These are phyloP conservation scores for Miltochrista miniata DNA, from an alignment of 2,888 invertebrate genomes.

Conservation along the genomic window DNA sequence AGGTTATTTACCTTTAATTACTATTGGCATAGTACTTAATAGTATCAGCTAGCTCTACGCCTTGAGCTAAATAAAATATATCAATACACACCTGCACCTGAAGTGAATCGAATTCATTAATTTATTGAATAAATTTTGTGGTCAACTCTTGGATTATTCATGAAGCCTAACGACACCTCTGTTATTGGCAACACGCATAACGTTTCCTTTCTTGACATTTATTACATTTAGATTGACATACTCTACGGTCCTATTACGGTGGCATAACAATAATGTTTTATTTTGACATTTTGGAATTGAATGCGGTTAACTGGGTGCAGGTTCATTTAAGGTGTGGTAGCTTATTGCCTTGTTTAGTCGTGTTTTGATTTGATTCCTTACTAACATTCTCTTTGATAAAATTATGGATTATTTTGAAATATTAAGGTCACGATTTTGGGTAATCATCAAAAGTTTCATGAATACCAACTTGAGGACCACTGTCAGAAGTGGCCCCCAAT, in stretches of 20 bases:
- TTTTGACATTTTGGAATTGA: conserved; percentile 36
- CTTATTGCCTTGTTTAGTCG: conserved; percentile 10
- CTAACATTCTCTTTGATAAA: background rate
- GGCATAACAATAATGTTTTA: conserved; percentile 36
- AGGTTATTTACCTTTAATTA: conserved; percentile 17
- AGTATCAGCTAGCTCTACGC: conserved; percentile 19
- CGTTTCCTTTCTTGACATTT: conserved; percentile 37
- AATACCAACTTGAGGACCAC: no score
- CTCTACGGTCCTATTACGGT: conserved; percentile 21
- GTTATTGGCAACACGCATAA: conserved; percentile 29
- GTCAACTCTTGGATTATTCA: conserved; percentile 32
- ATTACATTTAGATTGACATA: conserved; percentile 27
- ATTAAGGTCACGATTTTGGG: no score
- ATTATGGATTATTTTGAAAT: background rate
- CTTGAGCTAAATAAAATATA: conserved; percentile 10
- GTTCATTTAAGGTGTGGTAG: conserved; percentile 16
- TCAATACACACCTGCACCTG: conserved; percentile 28
- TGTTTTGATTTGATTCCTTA: conserved; percentile 4
- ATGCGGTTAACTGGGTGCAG: conserved; percentile 21
- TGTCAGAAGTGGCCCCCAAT: no score
- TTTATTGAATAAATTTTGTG: conserved; percentile 29
- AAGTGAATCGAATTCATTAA: conserved; percentile 29
- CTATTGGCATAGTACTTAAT: conserved; percentile 24
- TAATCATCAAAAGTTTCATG: no score
- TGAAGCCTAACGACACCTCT: conserved; percentile 16